Percentiles rank a stretch among this genome's conserved stretches.
phyloP scores from a whole-genome alignment of 2,113 vertebrate species.

The Callipepla squamata region DNA sequence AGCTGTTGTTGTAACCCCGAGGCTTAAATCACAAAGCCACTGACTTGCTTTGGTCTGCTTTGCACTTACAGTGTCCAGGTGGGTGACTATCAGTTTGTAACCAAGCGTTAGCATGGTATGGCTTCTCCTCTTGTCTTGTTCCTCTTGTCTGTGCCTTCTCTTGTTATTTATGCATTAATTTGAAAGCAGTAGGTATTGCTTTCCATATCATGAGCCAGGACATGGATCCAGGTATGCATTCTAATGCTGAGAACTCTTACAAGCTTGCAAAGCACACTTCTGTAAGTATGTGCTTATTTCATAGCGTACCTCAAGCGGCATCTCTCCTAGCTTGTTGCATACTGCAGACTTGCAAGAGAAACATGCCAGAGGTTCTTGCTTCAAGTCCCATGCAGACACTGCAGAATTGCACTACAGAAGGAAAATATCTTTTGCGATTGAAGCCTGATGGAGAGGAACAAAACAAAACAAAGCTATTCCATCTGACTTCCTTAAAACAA shows the following conservation, averaged over 20 bases:
- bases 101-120: neutral
- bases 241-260: neutral
- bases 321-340: rapidly evolving
- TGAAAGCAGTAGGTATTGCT: neutral
- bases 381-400: neutral
- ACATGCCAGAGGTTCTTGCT: rapidly evolving
- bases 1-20: neutral
- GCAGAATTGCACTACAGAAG: neutral
- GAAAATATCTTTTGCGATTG: neutral
- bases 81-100: neutral
- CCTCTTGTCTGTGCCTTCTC: neutral
- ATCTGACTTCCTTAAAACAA: neutral
- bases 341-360: neutral
- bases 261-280: neutral
- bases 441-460: neutral
- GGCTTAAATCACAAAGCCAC: neutral
- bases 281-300: neutral
- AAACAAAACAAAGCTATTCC: neutral
- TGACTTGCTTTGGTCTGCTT: neutral
- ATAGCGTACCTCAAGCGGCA: neutral
- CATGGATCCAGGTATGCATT: neutral
- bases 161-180: neutral
- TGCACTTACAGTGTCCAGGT: neutral
- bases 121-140: neutral
- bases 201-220: neutral